phyloP scores from a whole-genome alignment of 2,113 vertebrate species.

The Amphiprion ocellaris region DNA sequence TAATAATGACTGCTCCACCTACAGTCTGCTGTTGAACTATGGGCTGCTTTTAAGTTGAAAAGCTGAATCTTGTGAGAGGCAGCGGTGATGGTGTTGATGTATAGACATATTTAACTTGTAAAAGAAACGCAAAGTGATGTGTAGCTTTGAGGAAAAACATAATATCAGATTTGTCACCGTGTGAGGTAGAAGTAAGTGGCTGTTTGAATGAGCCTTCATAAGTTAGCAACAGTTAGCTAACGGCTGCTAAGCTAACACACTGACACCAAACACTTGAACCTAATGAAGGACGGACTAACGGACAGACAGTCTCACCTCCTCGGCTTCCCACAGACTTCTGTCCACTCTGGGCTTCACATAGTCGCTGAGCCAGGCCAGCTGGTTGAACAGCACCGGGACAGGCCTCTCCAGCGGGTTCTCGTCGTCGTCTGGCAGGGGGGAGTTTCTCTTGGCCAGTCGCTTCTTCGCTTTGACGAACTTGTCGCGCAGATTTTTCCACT shows the following conservation, averaged over 20 bases:
- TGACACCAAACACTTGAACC: neutral
- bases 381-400: conserved; percentile 56
- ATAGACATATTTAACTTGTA: neutral
- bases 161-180: too few species aligned
- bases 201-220: too few species aligned
- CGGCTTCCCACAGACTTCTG: neutral
- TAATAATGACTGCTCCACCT: too few species aligned
- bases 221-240: neutral
- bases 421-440: conserved; percentile 21
- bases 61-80: neutral
- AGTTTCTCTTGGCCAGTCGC: conserved; percentile 57
- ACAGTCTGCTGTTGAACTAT: too few species aligned
- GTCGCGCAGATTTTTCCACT: conserved; percentile 74
- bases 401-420: conserved; percentile 48
- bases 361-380: conserved; percentile 62
- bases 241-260: neutral
- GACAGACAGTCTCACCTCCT: conserved; percentile 41
- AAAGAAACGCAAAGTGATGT: neutral
- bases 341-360: conserved; percentile 59
- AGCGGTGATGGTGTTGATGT: neutral
- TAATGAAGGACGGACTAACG: neutral
- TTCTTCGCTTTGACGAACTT: conserved; percentile 77
- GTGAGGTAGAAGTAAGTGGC: too few species aligned
- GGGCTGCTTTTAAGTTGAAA: conserved; percentile 54
- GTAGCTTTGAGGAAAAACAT: too few species aligned